Conservation (phyloP, 2,113 vertebrate species). For the Desmodus rotundus region DNA sequence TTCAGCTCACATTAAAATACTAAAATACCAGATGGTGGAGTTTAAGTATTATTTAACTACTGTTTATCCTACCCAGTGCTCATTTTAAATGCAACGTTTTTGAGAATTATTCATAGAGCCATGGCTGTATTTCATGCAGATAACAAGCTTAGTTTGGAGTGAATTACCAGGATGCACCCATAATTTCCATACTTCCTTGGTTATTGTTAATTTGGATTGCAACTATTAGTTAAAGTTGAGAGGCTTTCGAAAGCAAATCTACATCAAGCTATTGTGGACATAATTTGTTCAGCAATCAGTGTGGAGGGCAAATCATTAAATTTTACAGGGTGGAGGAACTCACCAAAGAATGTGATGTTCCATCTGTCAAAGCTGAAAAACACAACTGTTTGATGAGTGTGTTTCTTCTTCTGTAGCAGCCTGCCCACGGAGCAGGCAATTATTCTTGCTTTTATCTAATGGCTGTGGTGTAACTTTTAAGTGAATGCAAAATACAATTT, state of each 20-base stretch:
- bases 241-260: constrained; percentile 58
- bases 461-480: constrained; percentile 64
- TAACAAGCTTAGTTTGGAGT: constrained; percentile 73
- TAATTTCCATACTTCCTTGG: constrained; percentile 68
- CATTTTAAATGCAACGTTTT: constrained; percentile 70
- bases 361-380: constrained; percentile 69
- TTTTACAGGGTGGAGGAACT: constrained; percentile 67
- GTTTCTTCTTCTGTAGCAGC: constrained; percentile 68
- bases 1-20: constrained; percentile 59
- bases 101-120: constrained; percentile 74
- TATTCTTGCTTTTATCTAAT: constrained; percentile 77
- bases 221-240: constrained; percentile 69
- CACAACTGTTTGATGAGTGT: constrained; percentile 65
- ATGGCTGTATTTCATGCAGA: constrained; percentile 72
- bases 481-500: constrained; percentile 66
- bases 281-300: constrained; percentile 56
- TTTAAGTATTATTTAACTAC: constrained; percentile 63
- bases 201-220: constrained; percentile 74
- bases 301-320: constrained; percentile 59
- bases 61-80: constrained; percentile 68
- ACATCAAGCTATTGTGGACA: constrained; percentile 32
- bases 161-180: constrained; percentile 68
- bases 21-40: constrained; percentile 60
- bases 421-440: constrained; percentile 74
- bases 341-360: constrained; percentile 40